These are phyloP conservation scores for Pediacus dermestoides DNA, from an alignment of 2,888 invertebrate species.

Conservation along the genomic window DNA sequence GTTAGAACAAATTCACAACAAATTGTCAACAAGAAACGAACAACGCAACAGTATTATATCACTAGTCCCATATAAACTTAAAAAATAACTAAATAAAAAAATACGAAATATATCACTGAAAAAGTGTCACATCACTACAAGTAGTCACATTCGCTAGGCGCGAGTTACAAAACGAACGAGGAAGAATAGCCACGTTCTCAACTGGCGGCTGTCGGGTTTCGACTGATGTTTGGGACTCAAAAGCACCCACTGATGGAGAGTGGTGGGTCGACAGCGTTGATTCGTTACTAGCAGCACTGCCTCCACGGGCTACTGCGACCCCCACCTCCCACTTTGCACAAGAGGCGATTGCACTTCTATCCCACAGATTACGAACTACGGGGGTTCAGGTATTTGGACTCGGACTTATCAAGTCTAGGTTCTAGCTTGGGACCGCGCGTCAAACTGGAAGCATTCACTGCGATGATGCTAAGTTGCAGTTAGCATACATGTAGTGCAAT, in stretches of 20 bases:
- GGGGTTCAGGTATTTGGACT: too few species aligned
- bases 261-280: conserved; percentile 43
- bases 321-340: conserved; percentile 41
- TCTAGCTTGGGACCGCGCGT: too few species aligned
- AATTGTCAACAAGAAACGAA: conserved; percentile 14
- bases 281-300: conserved; percentile 44
- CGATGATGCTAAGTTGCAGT: too few species aligned
- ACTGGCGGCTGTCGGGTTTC: conserved; percentile 32
- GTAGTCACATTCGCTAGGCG: conserved; percentile 9
- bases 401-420: too few species aligned
- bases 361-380: too few species aligned
- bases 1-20: conserved; percentile 11
- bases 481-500: too few species aligned
- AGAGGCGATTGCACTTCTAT: conserved; percentile 29
- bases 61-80: conserved; percentile 14
- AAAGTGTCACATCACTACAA: conserved; percentile 36
- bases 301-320: conserved; percentile 37
- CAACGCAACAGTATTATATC: conserved; percentile 11
- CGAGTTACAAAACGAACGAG: conserved; percentile 8
- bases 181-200: conserved; percentile 21
- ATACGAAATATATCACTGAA: conserved; percentile 19
- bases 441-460: too few species aligned
- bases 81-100: conserved; percentile 28
- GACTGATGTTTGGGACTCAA: conserved; percentile 33
- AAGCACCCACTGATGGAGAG: conserved; percentile 37